Evolutionary conservation across 2,888 invertebrate genomes (phyloP), one percentile per base, ranked within the genome.

Genomic region (Macaria notata): DNA sequence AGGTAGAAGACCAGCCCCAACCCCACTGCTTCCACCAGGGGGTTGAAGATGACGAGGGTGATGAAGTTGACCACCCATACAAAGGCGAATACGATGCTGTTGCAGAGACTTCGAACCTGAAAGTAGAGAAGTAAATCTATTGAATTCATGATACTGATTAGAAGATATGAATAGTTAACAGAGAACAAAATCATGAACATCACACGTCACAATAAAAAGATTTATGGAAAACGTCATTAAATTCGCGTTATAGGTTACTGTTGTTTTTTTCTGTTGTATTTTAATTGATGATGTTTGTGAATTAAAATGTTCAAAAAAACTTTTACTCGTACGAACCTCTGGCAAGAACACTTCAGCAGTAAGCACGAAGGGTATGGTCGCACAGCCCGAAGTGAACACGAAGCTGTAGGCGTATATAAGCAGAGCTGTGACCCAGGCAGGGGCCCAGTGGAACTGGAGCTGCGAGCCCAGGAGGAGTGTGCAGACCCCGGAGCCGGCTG

Each of bases 301-400:
- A 19, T 19, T 19, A 19, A 1, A 19, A 19, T 19, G 19, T 19
- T 19, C 19, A 19, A 19, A 19, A 19, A 19, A 19, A 19, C 19
- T 19, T 19, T 19, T 19, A 19, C 19, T 19, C 19, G 1, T 41
- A 41, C 9, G 9, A 4, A 89, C 86, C 78, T 88, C 85, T 4
- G 89, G 85, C 7, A 88, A 62, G 59, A 90, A 90, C 0, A 88
- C 78, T 65, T 92, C 91, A 38, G 86, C 81, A 45, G 83, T 73
- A 6, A 88, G 62, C 4, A 91, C 81, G 38, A 82, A 88, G 0
- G 88, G 87, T 19, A 86, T 78, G 0, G 83, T 81, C 4, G 83
- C 84, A 19, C 83, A 80, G 0, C 91, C 91, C 1, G 85, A 46
- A 2, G 83, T 84, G 54, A 77, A 88, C 0, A 81, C 69, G 7